Evolutionary conservation across 2,888 invertebrate species (phyloP), one percentile per base, ranked within the genome.

Genomic region (Polymixis flavicincta): DNA sequence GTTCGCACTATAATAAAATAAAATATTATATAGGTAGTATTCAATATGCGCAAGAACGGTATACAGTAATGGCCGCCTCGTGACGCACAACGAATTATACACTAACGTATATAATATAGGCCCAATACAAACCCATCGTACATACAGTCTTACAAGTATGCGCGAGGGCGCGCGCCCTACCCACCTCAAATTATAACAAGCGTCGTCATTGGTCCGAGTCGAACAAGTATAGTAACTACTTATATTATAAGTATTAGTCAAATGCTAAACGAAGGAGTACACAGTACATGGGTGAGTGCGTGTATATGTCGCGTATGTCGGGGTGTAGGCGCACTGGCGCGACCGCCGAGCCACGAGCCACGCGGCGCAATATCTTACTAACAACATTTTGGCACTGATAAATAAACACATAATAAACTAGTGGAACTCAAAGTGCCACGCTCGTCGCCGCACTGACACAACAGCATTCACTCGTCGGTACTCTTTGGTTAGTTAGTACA

Each of bases 301-400:
- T 54, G 73, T 59, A 59, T 74, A 63, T 25, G 52, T 60, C 66
- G 71, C 60, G 72, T 25, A 48, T 25, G 22, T 22, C 68, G 66
- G 79, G 81, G 74, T 76, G 84, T 65, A 54, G 57, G 80, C 68
- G 63, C 11, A 45, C 11, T 45, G 42, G 13, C 42, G 42, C 67
- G 28, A 32, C 50, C 8, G 28, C 64, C 48, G 22, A 17, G 45
- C 37, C 67, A 6, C 28, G 45, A 25, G 65, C 61, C 19, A 57
- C 60, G 14, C 37, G 14, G 14, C 19, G 17, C 48, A 45, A 61
- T 76, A 71, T 83, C 87, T 87, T 88, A 87, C 80, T 88, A 72
- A 88, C 87, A 81, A 91, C 85, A 91, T 91, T 92, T 93, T 93
- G 92, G 92, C 92, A 93, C 93, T 91, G 90, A 88, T 78, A 88